These are phyloP conservation scores for Brachionus paranguensis DNA, from an alignment of 1,140 invertebrate genomes.

Conservation along the genomic window DNA sequence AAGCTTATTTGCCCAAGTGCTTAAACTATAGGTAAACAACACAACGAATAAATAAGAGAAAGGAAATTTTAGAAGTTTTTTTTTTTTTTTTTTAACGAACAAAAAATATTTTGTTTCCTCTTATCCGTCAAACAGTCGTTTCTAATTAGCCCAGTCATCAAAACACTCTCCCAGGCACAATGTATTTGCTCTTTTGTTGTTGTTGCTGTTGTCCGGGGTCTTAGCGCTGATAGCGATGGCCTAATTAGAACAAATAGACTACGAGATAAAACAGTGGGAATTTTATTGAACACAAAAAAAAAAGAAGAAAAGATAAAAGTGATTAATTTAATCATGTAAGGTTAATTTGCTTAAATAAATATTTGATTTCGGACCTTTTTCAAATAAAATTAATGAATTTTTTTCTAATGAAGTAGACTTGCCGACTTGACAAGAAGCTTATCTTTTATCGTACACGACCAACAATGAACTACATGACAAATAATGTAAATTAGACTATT, in stretches of 20 bases:
- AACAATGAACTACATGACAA: not conserved
- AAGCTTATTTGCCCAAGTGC: not conserved
- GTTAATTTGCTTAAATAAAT: not conserved
- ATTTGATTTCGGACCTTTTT: not conserved
- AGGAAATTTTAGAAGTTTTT: not conserved
- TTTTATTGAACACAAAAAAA: not conserved
- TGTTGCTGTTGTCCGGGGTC: not conserved
- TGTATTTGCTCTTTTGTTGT: no score
- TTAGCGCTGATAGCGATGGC: not conserved
- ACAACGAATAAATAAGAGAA: not conserved
- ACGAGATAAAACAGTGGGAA: not conserved
- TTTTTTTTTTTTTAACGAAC: not conserved
- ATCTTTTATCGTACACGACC: not conserved
- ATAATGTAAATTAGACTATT: conserved; percentile 2
- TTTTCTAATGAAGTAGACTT: not conserved
- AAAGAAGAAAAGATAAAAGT: not conserved
- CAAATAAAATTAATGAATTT: not conserved
- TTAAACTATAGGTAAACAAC: not conserved
- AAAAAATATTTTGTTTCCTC: not conserved
- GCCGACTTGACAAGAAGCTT: not conserved
- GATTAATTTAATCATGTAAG: not conserved
- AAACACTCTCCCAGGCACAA: not conserved
- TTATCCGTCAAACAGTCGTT: not conserved
- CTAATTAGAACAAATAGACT: not conserved
- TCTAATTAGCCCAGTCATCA: not conserved